A percentile compares a stretch with the other conserved stretches of the same genome.
Conservation (phyloP, 1,140 invertebrate species). For the Diabrotica undecimpunctata region DNA sequence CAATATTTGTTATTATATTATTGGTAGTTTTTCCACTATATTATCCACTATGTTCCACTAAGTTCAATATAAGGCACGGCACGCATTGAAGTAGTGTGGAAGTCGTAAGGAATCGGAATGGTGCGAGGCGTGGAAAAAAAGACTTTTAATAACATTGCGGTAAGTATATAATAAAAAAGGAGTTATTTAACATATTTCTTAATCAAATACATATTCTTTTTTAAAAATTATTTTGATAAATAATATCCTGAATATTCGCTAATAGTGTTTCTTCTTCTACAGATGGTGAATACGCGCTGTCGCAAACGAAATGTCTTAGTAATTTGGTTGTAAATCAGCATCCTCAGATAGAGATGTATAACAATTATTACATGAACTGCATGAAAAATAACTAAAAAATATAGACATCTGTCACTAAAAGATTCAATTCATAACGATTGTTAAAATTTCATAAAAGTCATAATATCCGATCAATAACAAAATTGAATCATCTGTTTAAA, state of each 20-base stretch:
- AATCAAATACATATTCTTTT: conserved; percentile 17
- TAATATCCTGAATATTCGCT: conserved; percentile 17
- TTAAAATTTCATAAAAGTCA: too few relatives aligned
- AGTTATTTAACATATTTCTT: conserved; percentile 7
- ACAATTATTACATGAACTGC: conserved; percentile 15
- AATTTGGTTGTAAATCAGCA: conserved; percentile 16
- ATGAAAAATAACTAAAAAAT: too few relatives aligned
- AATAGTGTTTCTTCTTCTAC: conserved; percentile 15
- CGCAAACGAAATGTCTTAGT: conserved; percentile 15
- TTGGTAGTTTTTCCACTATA: too few relatives aligned
- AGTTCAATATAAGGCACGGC: neutral
- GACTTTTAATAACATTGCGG: conserved; percentile 18
- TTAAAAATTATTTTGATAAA: conserved; percentile 12
- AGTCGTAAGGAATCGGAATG: too few relatives aligned
- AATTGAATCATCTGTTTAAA: too few relatives aligned
- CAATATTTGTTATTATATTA: too few relatives aligned
- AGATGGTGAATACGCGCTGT: conserved; percentile 8
- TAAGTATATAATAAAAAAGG: conserved; percentile 19
- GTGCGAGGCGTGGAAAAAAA: conserved; percentile 10
- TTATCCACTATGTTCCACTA: too few relatives aligned
- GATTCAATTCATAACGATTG: too few relatives aligned
- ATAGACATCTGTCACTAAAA: too few relatives aligned
- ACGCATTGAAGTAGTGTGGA: too few relatives aligned
- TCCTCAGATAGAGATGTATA: conserved; percentile 17
- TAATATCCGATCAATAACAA: too few relatives aligned